Base-by-base conservation (phyloP, 1,140 invertebrate genomes). In the Eupristina koningsbergeri region DNA sequence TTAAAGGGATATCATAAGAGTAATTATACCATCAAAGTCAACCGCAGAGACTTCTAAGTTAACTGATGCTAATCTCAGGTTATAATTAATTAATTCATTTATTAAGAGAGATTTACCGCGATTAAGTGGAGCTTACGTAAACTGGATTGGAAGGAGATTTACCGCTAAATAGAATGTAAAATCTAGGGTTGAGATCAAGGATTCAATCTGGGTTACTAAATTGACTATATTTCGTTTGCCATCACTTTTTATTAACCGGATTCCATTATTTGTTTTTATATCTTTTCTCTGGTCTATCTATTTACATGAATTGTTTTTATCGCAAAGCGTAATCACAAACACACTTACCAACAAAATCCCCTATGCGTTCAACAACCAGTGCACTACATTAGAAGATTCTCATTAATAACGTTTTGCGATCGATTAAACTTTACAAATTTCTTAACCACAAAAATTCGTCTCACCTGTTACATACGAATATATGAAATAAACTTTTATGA, bases 81-180 rank as follows among this genome's bases (percentile, higher is more conserved):
- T 87, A 86, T 87, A 88, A 88, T 88, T 88, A 87, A 87, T 87
- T 87, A 85, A 86, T 88, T 88, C 86, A 86, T 79, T 63, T 75
- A 78, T 73, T 73, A 78, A 58, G 53, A n/a, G 63, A 45, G 81
- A 77, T 58, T 77, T 31, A 53, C 63, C 31, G 26, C 61, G 73
- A 45, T 82, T 50, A 50, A 76, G 41, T 71, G 19, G 29, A 67
- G 74, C 81, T 75, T 47, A 67, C 47, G n/a, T 75, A 58, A 47
- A 75, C 26, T 74, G 67, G 53, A 74, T 50, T 50, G 50, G 34
- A 39, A 75, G 11, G 9, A 34, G 74, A 82, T 82, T 82, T 76
- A 67, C 73, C 63, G 41, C 41, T 31, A 78, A 36, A 69, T 41
- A 80, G 39, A 69, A 50, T 39, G 41, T 41, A 67, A 79, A 45